Percentiles rank a stretch among this genome's conserved stretches.
These are phyloP conservation scores for Uria lomvia DNA, from an alignment of 2,113 vertebrate genomes.

Conservation along the genomic window DNA sequence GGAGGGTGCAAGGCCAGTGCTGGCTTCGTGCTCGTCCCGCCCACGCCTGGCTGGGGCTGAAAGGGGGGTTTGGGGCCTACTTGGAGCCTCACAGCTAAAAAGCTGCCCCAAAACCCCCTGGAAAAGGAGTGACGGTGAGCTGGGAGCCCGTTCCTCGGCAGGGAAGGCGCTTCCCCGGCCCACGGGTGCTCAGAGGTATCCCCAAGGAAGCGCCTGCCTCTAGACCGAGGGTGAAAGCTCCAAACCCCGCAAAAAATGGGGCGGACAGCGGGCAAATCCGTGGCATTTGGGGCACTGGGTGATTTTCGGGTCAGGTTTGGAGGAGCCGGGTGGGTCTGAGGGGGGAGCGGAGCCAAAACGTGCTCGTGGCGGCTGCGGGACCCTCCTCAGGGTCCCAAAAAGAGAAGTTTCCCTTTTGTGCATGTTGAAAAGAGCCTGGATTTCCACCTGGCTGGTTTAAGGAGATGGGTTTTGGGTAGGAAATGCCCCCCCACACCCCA, in stretches of 20 bases:
- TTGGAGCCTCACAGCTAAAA: neutral
- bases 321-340: neutral
- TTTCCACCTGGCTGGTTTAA: neutral
- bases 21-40: rapidly evolving
- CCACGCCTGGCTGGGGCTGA: rapidly evolving
- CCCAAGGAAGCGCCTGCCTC: neutral
- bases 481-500: rapidly evolving
- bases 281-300: neutral
- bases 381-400: neutral
- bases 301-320: neutral
- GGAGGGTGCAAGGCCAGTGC: neutral
- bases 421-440: rapidly evolving
- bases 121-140: rapidly evolving
- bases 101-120: rapidly evolving
- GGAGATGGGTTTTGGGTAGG: neutral
- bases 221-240: rapidly evolving
- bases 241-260: rapidly evolving
- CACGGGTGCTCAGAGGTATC: rapidly evolving
- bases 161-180: neutral
- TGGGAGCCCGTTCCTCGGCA: neutral
- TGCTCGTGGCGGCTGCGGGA: rapidly evolving
- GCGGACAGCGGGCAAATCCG: rapidly evolving
- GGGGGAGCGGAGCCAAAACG: neutral
- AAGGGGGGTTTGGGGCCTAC: neutral
- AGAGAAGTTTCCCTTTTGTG: rapidly evolving